phyloP scores from a whole-genome alignment of 2,888 invertebrate genomes.

The Himalopsyche anomala region DNA sequence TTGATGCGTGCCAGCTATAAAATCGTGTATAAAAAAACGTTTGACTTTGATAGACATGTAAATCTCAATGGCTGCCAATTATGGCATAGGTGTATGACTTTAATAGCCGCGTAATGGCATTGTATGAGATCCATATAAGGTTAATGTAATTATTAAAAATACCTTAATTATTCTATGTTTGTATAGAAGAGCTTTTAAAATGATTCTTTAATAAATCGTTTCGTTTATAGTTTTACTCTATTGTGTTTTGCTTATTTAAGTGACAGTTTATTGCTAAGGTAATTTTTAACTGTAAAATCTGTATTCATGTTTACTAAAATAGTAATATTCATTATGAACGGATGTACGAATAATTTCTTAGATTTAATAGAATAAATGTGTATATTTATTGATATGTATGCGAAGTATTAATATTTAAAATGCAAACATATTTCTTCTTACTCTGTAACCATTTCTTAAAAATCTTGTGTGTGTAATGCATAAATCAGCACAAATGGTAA shows the following conservation, averaged over 20 bases:
- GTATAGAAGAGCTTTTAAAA: not conserved
- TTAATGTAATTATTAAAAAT: conserved; percentile 19
- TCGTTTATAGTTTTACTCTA: not conserved
- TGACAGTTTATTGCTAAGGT: no score
- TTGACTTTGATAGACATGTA: conserved; percentile 33
- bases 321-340: no score
- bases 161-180: not conserved
- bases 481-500: no score
- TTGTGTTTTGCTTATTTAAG: not conserved
- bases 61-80: conserved; percentile 16
- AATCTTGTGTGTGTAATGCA: no score
- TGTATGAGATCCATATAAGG: not conserved
- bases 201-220: not conserved
- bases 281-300: no score
- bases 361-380: no score
- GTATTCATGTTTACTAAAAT: no score
- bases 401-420: no score
- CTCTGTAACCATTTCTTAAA: no score
- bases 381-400: no score
- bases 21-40: conserved; percentile 20
- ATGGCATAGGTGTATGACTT: not conserved
- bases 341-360: no score
- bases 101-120: not conserved
- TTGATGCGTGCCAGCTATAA: not conserved
- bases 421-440: no score